Evolutionary conservation across 2,888 invertebrate genomes (phyloP).

Genomic region (Melieria omissa): DNA sequence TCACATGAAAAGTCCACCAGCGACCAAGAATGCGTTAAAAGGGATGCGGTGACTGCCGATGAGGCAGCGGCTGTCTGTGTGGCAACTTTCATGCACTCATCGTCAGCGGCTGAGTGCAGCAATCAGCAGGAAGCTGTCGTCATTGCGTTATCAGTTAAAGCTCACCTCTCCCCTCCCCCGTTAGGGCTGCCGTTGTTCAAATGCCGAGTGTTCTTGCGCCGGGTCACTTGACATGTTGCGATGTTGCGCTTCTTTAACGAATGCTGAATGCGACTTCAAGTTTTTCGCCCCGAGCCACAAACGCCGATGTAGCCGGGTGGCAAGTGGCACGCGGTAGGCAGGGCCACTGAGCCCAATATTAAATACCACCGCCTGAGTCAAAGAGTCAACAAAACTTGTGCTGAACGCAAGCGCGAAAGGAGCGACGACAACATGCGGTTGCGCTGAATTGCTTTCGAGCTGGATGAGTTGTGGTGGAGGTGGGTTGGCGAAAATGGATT

Average conservation of each 20-base stretch:
- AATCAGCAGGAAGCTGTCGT: slow-evolving; percentile 30
- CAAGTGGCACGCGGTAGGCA: too few species aligned
- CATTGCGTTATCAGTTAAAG: slow-evolving; percentile 16
- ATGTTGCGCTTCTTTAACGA: too few species aligned
- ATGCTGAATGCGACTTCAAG: too few species aligned
- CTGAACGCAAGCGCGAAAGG: background rate
- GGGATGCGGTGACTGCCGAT: too few species aligned
- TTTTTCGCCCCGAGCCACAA: too few species aligned
- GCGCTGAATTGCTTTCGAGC: background rate
- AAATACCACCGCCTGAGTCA: background rate
- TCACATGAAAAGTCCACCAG: too few species aligned
- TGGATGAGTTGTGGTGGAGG: background rate
- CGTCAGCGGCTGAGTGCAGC: slow-evolving; percentile 9
- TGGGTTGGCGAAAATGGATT: background rate
- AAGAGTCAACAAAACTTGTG: slow-evolving; percentile 5
- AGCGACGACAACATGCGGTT: background rate
- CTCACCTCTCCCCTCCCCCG: background rate
- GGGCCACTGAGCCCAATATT: background rate
- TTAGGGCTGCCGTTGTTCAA: background rate
- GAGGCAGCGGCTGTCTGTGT: background rate
- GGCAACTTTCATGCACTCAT: slow-evolving; percentile 27
- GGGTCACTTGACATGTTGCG: background rate
- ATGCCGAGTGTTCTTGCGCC: background rate
- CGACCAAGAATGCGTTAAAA: too few species aligned
- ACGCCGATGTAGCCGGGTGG: too few species aligned